phyloP scores from a whole-genome alignment of 1,140 invertebrate species.

The Meloidogyne exigua region DNA sequence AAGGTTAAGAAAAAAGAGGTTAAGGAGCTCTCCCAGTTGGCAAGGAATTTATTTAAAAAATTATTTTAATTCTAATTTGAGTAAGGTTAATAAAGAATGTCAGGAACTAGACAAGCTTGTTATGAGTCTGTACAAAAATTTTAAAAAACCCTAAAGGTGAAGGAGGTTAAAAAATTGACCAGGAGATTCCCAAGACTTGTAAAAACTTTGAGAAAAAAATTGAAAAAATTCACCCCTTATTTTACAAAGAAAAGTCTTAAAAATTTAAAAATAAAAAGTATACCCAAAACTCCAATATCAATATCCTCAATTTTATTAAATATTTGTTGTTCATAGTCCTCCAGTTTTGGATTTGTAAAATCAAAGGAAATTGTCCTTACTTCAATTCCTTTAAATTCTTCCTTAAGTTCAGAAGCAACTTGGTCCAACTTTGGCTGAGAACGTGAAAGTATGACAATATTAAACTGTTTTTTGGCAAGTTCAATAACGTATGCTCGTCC shows the following conservation, averaged over 20 bases:
- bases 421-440: constrained; percentile 52
- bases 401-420: constrained; percentile 52
- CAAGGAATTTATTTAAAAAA: no score
- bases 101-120: no score
- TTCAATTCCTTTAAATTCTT: constrained; percentile 21
- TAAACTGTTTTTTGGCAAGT: constrained; percentile 55
- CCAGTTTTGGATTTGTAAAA: constrained; percentile 44
- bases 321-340: constrained; percentile 46
- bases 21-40: no score
- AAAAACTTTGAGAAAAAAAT: no score
- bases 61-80: no score
- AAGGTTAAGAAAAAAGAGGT: no score
- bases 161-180: no score
- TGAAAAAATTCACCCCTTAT: not conserved
- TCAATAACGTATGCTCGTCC: constrained; percentile 60
- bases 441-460: constrained; percentile 55
- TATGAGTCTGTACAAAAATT: no score
- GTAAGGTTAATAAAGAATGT: no score
- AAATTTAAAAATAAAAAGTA: constrained; percentile 9
- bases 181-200: no score
- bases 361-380: constrained; percentile 49
- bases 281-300: constrained; percentile 56
- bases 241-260: not conserved
- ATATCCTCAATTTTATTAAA: constrained; percentile 44
- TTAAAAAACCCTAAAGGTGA: no score